Evolutionary conservation across 2,113 vertebrate species (phyloP).

Genomic region (Gnathonemus longibarbis): DNA sequence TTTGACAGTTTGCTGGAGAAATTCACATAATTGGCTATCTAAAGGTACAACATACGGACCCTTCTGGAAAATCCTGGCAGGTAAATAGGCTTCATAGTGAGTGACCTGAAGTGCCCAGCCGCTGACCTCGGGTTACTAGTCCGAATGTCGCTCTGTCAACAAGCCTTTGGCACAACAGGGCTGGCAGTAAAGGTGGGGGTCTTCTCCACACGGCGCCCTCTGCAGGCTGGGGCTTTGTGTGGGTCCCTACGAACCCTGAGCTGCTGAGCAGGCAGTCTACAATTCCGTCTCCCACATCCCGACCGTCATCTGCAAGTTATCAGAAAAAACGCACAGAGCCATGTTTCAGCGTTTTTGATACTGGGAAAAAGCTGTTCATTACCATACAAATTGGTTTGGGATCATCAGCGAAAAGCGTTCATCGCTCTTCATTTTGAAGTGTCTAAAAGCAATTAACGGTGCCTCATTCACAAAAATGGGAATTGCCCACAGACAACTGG

Average conservation of each 20-base stretch:
- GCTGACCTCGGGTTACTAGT: background rate
- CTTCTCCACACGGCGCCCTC: background rate
- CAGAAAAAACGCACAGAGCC: slow-evolving; percentile 41
- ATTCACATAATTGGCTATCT: background rate
- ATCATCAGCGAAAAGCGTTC: slow-evolving; percentile 60
- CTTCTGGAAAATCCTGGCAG: background rate
- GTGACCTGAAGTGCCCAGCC: background rate
- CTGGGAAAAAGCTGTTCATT: slow-evolving; percentile 64
- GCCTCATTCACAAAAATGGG: slow-evolving; percentile 62
- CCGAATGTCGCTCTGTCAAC: background rate
- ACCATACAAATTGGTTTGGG: slow-evolving; percentile 70
- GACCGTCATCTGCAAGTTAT: background rate
- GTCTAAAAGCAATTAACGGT: slow-evolving; percentile 72
- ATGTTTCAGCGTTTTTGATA: slow-evolving; percentile 53
- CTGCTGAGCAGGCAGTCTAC: background rate
- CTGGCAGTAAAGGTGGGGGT: background rate
- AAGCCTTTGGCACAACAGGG: background rate
- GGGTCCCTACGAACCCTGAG: no score
- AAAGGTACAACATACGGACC: background rate
- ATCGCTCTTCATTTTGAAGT: slow-evolving; percentile 64
- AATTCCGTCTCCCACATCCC: background rate
- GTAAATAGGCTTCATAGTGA: background rate
- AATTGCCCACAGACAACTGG: slow-evolving; percentile 62
- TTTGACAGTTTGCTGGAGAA: background rate
- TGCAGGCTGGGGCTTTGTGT: background rate